Percentiles rank a stretch among this genome's conserved stretches.
Conservation (phyloP, 2,888 invertebrate species). For the Clanis bilineata region DNA sequence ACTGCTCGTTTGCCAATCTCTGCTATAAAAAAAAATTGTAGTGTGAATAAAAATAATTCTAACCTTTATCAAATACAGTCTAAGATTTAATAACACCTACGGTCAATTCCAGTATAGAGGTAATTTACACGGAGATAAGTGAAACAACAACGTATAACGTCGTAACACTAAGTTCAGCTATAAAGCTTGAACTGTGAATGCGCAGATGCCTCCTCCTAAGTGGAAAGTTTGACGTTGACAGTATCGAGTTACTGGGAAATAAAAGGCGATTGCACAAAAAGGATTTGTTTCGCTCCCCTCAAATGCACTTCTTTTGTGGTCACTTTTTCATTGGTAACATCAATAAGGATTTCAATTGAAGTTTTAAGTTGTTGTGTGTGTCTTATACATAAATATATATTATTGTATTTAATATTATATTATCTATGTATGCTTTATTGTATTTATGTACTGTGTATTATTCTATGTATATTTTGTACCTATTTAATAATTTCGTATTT, state of each 20-base stretch:
- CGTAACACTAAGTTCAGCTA: slow-evolving; percentile 43
- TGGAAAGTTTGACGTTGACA: slow-evolving; percentile 63
- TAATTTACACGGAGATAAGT: neutral
- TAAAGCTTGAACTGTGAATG: slow-evolving; percentile 59
- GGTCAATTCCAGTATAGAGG: neutral
- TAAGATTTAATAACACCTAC: too few species aligned
- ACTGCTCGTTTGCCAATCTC: too few species aligned
- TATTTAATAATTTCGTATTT: too few species aligned
- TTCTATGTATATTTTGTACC: too few species aligned
- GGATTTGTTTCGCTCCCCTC: neutral
- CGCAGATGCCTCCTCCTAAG: slow-evolving; percentile 61
- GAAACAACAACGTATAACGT: slow-evolving; percentile 18
- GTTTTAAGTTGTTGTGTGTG: neutral
- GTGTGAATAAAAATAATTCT: neutral
- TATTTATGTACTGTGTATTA: too few species aligned
- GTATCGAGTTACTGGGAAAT: slow-evolving; percentile 27
- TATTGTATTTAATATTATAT: too few species aligned
- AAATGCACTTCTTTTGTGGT: slow-evolving; percentile 12
- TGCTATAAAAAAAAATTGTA: too few species aligned
- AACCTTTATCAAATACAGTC: too few species aligned
- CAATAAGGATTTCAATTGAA: neutral
- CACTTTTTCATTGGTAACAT: neutral
- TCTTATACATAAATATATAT: neutral
- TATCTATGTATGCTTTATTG: too few species aligned
- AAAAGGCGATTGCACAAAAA: slow-evolving; percentile 6